Conservation (phyloP, 2,797 vertebrate genomes). For the Cirrhinus mrigala region DNA sequence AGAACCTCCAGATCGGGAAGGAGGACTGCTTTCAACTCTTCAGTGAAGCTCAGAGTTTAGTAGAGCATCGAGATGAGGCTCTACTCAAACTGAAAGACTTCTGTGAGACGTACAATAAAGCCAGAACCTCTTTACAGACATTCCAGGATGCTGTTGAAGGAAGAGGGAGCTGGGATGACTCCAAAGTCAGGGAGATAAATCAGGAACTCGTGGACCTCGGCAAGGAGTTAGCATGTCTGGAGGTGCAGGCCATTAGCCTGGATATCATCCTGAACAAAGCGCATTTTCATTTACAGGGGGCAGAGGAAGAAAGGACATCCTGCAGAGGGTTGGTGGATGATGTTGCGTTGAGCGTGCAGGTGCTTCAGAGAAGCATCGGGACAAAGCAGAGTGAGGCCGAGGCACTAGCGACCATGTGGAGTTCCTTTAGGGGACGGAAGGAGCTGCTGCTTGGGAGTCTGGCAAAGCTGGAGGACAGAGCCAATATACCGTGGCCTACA, state of each 20-base stretch:
- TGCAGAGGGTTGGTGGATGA: constrained; percentile 79
- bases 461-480: constrained; percentile 85
- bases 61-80: constrained; percentile 79
- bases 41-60: constrained; percentile 83
- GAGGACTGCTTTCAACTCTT: constrained; percentile 90
- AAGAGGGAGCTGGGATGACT: constrained; percentile 84
- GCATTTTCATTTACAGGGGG: constrained; percentile 83
- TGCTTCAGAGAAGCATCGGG: constrained; percentile 85
- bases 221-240: constrained; percentile 81
- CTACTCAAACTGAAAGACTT: constrained; percentile 82
- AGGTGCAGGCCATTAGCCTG: constrained; percentile 83
- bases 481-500: constrained; percentile 76
- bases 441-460: constrained; percentile 87
- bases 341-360: constrained; percentile 76
- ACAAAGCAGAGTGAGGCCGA: constrained; percentile 87
- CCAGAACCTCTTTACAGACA: constrained; percentile 70
- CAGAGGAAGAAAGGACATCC: constrained; percentile 75
- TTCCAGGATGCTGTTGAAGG: constrained; percentile 84
- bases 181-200: constrained; percentile 84
- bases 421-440: constrained; percentile 85
- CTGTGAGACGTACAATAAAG: constrained; percentile 73
- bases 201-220: constrained; percentile 77
- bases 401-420: constrained; percentile 82
- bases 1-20: constrained; percentile 81
- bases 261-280: constrained; percentile 89